These are phyloP conservation scores for Lacanobia oleracea DNA, from an alignment of 2,888 invertebrate genomes.

Conservation along the genomic window DNA sequence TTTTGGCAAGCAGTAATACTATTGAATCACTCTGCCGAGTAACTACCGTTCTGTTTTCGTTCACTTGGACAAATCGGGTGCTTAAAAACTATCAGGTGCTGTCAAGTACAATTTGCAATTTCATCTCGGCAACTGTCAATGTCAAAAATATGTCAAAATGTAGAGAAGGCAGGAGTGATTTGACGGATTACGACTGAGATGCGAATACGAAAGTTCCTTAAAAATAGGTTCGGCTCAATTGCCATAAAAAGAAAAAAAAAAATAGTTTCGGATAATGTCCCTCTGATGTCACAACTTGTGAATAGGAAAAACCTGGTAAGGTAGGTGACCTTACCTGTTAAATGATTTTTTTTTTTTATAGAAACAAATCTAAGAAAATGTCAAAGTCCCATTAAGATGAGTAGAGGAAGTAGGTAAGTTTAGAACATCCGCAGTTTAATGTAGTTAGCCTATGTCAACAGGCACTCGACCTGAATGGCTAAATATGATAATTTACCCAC, in stretches of 20 bases:
- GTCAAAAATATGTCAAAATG: neutral
- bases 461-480: constrained; percentile 48
- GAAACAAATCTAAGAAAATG: neutral
- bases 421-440: constrained; percentile 28
- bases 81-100: too few relatives aligned
- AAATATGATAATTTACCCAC: constrained; percentile 40
- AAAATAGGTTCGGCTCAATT: too few relatives aligned
- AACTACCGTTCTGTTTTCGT: neutral
- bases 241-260: too few relatives aligned
- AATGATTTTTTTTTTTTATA: too few relatives aligned
- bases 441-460: constrained; percentile 38
- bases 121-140: neutral
- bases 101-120: too few relatives aligned
- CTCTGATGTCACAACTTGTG: too few relatives aligned
- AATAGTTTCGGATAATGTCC: too few relatives aligned
- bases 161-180: neutral
- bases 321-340: too few relatives aligned
- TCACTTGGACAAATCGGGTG: neutral
- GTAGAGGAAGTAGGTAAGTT: constrained; percentile 4
- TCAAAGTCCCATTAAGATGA: neutral
- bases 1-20: constrained; percentile 2
- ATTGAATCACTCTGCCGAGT: neutral
- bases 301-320: too few relatives aligned
- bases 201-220: too few relatives aligned
- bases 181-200: too few relatives aligned